Evolutionary conservation across 2,113 vertebrate species (phyloP), one percentile per base, ranked within the genome.

Genomic region (Odocoileus virginianus): DNA sequence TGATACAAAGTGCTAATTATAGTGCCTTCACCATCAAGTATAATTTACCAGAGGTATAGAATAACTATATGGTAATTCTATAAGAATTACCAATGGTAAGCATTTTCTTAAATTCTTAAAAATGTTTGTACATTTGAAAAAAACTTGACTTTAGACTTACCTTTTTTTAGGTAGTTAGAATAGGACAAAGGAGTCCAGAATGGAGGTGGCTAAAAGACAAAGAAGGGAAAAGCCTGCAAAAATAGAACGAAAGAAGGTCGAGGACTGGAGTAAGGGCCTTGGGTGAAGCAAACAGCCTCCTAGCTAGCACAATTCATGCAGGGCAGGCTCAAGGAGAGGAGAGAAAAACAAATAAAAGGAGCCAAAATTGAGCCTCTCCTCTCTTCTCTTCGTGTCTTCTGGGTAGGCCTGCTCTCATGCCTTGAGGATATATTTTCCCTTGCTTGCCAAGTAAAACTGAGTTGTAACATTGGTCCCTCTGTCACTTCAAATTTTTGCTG

Each of bases 381-480:
- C 19, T 40, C n/a, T 23, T 36, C 19, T 12, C n/a, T 71, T 71
- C 1, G 0, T 23, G 67, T 71, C n/a, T 71, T 71, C 23, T 40
- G n/a, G n/a, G n/a, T 40, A 0, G 5, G 67, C 19, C 19, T 23
- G n/a, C 10, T 5, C n/a, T 23, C 67, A 40, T 0, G 0, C 19
- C 19, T 23, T 71, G n/a, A 23, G 19, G n/a, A 40, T 71, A 19
- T 40, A 13, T 71, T 23, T 71, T 71, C 19, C 19, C 40, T 71
- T 71, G 67, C 19, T 40, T 40, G 10, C 67, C 67, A 40, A 71
- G 67, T 40, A 40, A 71, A 71, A 23, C n/a, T 40, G 67, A 71
- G n/a, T 71, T 71, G 67, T 23, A 71, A 71, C 67, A 23, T 40
- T 71, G 10, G 21, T 40, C 67, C 10, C 40, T 23, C 5, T 0